Evolutionary conservation across 2,113 vertebrate species (phyloP).

Genomic region (Myotis brandtii): DNA sequence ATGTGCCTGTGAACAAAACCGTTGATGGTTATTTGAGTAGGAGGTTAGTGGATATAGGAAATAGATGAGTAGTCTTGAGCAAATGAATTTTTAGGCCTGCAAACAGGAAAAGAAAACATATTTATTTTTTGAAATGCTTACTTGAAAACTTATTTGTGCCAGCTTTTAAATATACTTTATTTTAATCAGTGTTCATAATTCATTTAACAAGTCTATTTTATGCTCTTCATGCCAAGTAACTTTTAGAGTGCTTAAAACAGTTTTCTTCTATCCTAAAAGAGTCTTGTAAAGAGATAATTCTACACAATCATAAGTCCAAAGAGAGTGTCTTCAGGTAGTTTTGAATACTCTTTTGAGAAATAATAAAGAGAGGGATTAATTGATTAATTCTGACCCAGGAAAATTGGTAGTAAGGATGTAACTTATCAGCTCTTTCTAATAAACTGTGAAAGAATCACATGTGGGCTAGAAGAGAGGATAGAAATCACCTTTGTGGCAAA

Average conservation of each 20-base stretch:
- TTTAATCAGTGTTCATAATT: neutral
- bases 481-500: neutral
- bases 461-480: neutral
- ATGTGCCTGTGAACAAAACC: neutral
- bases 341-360: constrained; percentile 1
- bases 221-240: neutral
- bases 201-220: neutral
- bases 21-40: neutral
- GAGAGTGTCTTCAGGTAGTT: neutral
- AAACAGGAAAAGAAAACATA: neutral
- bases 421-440: neutral
- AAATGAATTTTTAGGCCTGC: neutral
- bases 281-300: neutral
- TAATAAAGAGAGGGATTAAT: neutral
- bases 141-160: neutral
- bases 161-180: constrained; percentile 5
- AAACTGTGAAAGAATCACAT: neutral
- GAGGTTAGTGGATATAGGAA: neutral
- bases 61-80: neutral
- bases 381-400: neutral
- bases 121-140: constrained; percentile 15
- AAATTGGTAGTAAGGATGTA: neutral
- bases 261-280: neutral
- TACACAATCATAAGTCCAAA: neutral
- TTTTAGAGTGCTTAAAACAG: neutral